phyloP scores from a whole-genome alignment of 2,797 vertebrate species.

The Melanotaenia maccullochi region DNA sequence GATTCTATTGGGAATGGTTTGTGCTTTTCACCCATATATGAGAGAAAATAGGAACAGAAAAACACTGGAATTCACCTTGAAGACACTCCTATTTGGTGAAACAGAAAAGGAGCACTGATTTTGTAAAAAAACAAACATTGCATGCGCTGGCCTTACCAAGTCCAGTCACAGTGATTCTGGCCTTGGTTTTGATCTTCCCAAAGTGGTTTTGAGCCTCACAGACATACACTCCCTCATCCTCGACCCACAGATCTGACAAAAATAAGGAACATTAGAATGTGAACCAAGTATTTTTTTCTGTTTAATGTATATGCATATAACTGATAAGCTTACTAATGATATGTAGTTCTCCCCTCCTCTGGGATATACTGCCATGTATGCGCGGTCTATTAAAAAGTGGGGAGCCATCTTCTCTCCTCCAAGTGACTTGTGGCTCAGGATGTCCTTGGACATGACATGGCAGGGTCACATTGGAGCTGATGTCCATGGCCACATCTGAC shows the following conservation, averaged over 20 bases:
- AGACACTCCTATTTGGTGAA: not conserved
- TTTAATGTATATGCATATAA: not conserved
- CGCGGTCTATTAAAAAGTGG: conserved; percentile 82
- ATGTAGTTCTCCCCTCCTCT: conserved; percentile 84
- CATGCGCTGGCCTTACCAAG: conserved; percentile 84
- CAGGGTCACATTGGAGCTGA: conserved; percentile 89
- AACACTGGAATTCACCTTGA: not conserved
- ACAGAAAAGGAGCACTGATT: not conserved
- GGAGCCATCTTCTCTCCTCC: conserved; percentile 85
- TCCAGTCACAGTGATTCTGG: conserved; percentile 90
- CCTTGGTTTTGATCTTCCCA: conserved; percentile 88
- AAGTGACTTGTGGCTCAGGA: conserved; percentile 90
- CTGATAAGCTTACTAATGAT: conserved; percentile 85
- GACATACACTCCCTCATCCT: conserved; percentile 89
- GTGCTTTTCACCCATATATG: not conserved
- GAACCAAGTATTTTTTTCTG: not conserved
- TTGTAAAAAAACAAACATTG: not conserved
- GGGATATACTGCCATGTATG: conserved; percentile 79
- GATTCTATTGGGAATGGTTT: no score
- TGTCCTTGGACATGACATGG: conserved; percentile 87
- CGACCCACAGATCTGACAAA: conserved; percentile 90
- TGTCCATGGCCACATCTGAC: conserved; percentile 84
- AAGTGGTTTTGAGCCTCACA: conserved; percentile 97
- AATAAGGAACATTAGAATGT: not conserved
- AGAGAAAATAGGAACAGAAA: not conserved